Evolutionary conservation across 2,797 vertebrate genomes (phyloP).

Genomic region (Enteromius radiatus): DNA sequence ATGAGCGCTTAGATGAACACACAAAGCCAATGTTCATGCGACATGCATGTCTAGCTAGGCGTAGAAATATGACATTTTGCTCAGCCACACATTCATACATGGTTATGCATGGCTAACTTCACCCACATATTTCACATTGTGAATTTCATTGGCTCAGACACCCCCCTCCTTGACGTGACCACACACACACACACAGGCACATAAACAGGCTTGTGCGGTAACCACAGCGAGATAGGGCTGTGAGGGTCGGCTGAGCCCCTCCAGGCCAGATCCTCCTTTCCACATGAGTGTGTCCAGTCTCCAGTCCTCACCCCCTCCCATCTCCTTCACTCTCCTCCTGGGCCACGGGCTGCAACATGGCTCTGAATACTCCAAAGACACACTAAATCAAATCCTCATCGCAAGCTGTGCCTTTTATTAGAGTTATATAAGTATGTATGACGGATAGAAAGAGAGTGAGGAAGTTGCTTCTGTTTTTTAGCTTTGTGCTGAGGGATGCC

Average conservation of each 20-base stretch:
- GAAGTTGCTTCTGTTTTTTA: constrained; percentile 26
- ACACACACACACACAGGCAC: constrained; percentile 37
- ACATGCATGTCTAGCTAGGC: constrained; percentile 6
- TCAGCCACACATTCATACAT: constrained; percentile 47
- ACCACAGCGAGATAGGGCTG: constrained; percentile 36
- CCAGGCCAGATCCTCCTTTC: constrained; percentile 55
- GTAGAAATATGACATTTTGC: constrained; percentile 39
- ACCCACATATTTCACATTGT: constrained; percentile 45
- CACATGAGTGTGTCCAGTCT: constrained; percentile 57
- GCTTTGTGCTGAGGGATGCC: not conserved
- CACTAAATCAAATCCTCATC: constrained; percentile 52
- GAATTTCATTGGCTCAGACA: constrained; percentile 36
- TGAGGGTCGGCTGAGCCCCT: constrained; percentile 47
- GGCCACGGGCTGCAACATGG: constrained; percentile 53
- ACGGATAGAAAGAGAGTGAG: not conserved
- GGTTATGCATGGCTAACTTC: constrained; percentile 46
- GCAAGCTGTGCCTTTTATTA: constrained; percentile 54
- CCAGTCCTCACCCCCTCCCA: constrained; percentile 11
- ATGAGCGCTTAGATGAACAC: constrained; percentile 17
- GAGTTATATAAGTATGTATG: constrained; percentile 53
- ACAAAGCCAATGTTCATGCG: not conserved
- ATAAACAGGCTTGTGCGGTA: constrained; percentile 24
- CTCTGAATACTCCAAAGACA: constrained; percentile 48
- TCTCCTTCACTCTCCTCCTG: constrained; percentile 43
- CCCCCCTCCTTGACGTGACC: constrained; percentile 20